phyloP scores from a whole-genome alignment of 2,888 invertebrate genomes.

The Sarcophaga subvicina region DNA sequence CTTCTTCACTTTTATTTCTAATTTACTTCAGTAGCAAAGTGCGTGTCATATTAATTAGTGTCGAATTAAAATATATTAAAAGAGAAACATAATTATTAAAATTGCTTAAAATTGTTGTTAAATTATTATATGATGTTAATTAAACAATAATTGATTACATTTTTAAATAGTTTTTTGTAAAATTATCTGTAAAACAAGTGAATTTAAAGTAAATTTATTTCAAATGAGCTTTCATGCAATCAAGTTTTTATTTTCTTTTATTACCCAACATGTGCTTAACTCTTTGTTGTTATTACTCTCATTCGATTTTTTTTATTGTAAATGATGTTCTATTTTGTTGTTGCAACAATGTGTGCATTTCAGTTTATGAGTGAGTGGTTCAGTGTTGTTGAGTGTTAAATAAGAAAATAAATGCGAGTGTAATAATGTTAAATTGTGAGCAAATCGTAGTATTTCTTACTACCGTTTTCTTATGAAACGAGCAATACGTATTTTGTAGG shows the following conservation, averaged over 20 bases:
- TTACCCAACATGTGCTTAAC: neutral
- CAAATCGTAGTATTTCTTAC: neutral
- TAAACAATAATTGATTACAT: constrained; percentile 2
- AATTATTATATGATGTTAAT: neutral
- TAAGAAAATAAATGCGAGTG: neutral
- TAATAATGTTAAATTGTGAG: neutral
- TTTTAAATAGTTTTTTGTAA: neutral
- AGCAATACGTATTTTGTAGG: no score
- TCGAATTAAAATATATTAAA: constrained; percentile 3
- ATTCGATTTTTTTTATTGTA: neutral
- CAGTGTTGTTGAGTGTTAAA: neutral
- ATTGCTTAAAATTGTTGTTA: neutral
- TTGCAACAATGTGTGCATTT: neutral
- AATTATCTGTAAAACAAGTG: neutral
- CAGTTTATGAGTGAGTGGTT: neutral
- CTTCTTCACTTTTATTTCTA: neutral
- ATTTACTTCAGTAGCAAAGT: neutral
- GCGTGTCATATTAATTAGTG: constrained; percentile 17
- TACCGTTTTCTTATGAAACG: no score
- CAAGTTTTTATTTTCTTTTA: neutral
- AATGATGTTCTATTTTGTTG: neutral
- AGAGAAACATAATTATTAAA: constrained; percentile 4
- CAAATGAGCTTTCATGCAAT: neutral
- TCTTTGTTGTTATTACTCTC: neutral
- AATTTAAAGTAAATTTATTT: neutral